Evolutionary conservation across 2,113 vertebrate species (phyloP), one percentile per base, ranked within the genome.

Genomic region (Dipodomys spectabilis): DNA sequence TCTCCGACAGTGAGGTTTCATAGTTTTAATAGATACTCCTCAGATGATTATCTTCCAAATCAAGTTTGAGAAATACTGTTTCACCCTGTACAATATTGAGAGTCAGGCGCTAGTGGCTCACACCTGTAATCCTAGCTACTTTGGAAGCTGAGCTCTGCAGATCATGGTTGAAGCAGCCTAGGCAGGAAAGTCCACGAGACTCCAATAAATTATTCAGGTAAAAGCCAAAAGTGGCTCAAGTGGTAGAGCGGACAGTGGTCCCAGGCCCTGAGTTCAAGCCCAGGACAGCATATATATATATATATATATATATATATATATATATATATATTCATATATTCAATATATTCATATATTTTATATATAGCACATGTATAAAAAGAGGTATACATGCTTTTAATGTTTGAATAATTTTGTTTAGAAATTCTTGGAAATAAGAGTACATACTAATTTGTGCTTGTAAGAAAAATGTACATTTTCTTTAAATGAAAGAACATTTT

Each of bases 351-450:
- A 39, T 39, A 39, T 39, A 39, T 39, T 39, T 39, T 49, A 57
- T 13, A 57, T 57, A 18, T 57, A 57, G 15, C 49, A 53, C 9
- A 53, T 53, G 12, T 9, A 53, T 53, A 20, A 35, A 64, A 80
- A 81, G 53, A 82, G 65, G 32, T 68, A 28, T 78, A 30, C n/a
- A 75, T 89, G 12, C 7, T 85, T 93, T 85, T 67, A 83, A 86
- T 9, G 49, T 73, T 20, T 91, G 13, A 80, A 60, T 77, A 80
- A 32, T 82, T 96, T 84, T 90, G 45, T 67, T 91, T 73, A 72
- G 75, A 94, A 89, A 60, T 86, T 84, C 30, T 73, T 91, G 86
- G 77, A 81, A 93, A 91, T 5, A 39, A 85, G n/a, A 90, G 23
- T 88, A 5, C 23, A 13, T 74, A 62, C 78, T 94, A 77, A 78